Base-by-base conservation (phyloP, 1,140 invertebrate genomes). In the Tachypleus tridentatus region DNA sequence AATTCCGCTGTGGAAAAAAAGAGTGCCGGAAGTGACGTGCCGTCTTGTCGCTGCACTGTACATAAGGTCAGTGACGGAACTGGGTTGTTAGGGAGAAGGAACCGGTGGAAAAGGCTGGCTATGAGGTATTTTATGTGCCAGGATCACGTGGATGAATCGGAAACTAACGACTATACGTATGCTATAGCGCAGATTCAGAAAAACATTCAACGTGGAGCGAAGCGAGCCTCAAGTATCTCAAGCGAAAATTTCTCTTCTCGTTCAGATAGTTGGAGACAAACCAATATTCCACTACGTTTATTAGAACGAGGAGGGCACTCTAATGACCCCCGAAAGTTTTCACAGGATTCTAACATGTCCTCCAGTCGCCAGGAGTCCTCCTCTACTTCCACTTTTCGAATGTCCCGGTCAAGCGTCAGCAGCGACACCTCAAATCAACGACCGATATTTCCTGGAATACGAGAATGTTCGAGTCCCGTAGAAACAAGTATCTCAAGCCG, bases 231-330 rank as follows among this genome's bases (percentile, higher is more conserved):
- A 0, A 87, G 61, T 60, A 61, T 92, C 11, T 90, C 88, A 4
- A 91, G 88, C 73, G 88, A 90, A 65, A 93, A 93, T 74, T 93
- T 90, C 76, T 89, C 87, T 63, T 91, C 88, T 0, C 68, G 82
- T 52, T 87, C 85, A 0, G 89, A 92, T 73, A 91, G 88, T 3
- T 92, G 89, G 88, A 78, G 86, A 8, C 68, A 70, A 4, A 67
- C 70, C 47, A 63, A 62, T 5, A 85, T 87, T 67, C 85, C 64
- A 86, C 85, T 72, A 84, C 85, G 56, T 52, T 53, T 58, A 4
- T 52, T 66, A 9, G 65, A 61, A 10, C 11, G 47, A 48, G 49
- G 9, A 4, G 51, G 51, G 4, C n/a, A 58, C n/a, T 29, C 57
- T 60, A 59, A 47, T n/a, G 51, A 57, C 6, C 48, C 51, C 8